Base-by-base conservation (phyloP, 2,797 vertebrate species). In the Triplophysa yarkandensis region DNA sequence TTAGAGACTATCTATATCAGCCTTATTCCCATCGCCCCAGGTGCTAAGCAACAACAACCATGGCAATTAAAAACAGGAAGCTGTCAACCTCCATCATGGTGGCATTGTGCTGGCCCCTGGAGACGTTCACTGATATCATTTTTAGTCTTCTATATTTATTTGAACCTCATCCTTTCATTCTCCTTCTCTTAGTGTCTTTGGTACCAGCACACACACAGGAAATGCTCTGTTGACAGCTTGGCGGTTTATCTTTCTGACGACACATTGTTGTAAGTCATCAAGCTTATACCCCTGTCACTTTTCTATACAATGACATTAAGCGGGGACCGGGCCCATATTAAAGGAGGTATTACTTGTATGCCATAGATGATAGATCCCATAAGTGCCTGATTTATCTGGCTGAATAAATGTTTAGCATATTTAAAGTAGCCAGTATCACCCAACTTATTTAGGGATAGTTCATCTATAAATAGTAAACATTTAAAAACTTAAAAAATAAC, bases 1-100 rank as follows among this genome's bases (percentile, higher is more conserved):
- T 94, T 95, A 94, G 92, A 92, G 91, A 89, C 91, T 94, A 90
- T 93, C 90, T 87, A 80, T 92, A 90, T 92, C 88, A 90, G 89
- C 87, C 88, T 86, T 89, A 87, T 88, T 90, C 80, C 91, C 92
- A 87, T 89, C 81, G 85, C 89, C 84, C 73, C 64, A 79, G 88
- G 88, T 87, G 82, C 80, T 85, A 81, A 86, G 87, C 88, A 88
- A 89, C 87, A 83, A 86, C 82, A 89, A 84, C 86, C 84, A 85
- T 87, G 85, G 90, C 90, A 92, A 92, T 91, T 92, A 92, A 91
- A 91, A 92, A 89, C 81, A 86, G 83, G 83, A 90, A 87, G 80
- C 86, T 89, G 89, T 91, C 90, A 88, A 87, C 81, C 82, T 87
- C 83, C 80, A 86, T 91, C 88, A 87, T 69, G 34, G 81, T 71